Conservation (phyloP, 2,888 invertebrate species). For the Hoplodrina ambigua region DNA sequence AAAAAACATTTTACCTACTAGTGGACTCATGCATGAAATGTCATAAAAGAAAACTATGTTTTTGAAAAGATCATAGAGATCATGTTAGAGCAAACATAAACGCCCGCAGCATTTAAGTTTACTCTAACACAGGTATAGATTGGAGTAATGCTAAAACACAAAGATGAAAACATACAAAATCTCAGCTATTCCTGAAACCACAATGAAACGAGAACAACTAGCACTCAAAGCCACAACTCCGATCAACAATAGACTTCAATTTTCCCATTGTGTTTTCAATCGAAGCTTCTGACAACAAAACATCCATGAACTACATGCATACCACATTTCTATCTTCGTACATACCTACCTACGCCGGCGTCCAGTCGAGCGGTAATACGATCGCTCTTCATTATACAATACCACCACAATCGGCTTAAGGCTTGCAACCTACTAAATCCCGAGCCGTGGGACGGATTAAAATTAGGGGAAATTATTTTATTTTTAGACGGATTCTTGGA, state of each 20-base stretch:
- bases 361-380: conserved; percentile 39
- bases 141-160: background rate
- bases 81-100: no score
- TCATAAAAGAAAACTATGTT: background rate
- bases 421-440: conserved; percentile 52
- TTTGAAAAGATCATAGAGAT: background rate
- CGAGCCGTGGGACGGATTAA: conserved; percentile 47
- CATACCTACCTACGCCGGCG: conserved; percentile 15
- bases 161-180: background rate
- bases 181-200: conserved; percentile 7
- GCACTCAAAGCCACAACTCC: conserved; percentile 11
- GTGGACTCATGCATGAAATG: conserved; percentile 2
- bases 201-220: conserved; percentile 8
- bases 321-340: conserved; percentile 7
- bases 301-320: conserved; percentile 4
- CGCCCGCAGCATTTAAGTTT: no score
- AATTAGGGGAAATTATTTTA: conserved; percentile 45
- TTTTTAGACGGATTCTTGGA: conserved; percentile 15
- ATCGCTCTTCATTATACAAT: conserved; percentile 53
- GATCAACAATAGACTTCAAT: conserved; percentile 34
- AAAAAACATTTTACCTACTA: background rate
- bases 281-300: conserved; percentile 19
- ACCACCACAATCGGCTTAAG: conserved; percentile 58
- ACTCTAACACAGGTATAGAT: no score
- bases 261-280: conserved; percentile 33